These are phyloP conservation scores for Nephrotoma guestfalica DNA, from an alignment of 2,888 invertebrate genomes.

Conservation along the genomic window DNA sequence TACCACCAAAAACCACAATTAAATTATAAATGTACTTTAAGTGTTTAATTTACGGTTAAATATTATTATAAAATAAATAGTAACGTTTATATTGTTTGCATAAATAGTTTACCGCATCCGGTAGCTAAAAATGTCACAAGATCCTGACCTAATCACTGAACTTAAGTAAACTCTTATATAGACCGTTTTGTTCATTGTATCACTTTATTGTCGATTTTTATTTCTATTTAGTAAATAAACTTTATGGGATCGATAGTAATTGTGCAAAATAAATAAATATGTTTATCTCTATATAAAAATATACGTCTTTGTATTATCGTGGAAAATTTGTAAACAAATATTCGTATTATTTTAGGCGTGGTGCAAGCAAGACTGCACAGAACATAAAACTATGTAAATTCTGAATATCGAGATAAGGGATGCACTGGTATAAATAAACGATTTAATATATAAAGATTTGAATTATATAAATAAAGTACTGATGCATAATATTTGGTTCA, in stretches of 20 bases:
- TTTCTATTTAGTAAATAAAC: neutral
- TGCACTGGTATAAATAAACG: no score
- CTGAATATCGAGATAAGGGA: neutral
- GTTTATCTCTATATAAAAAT: neutral
- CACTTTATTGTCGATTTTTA: neutral
- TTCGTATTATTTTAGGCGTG: neutral
- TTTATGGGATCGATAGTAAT: neutral
- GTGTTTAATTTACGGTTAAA: neutral
- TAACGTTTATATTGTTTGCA: neutral
- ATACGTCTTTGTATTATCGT: neutral
- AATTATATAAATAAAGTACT: no score
- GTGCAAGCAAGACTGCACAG: neutral
- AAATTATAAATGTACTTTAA: neutral
- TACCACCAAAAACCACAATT: neutral
- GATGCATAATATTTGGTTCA: no score
- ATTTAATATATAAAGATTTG: no score
- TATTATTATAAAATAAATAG: neutral
- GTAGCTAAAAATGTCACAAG: neutral
- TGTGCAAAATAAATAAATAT: neutral
- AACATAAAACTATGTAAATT: neutral
- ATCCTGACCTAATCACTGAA: neutral
- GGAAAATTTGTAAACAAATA: neutral
- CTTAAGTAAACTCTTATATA: neutral
- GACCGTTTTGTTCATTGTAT: neutral
- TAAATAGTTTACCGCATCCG: neutral